Evolutionary conservation across 2,113 vertebrate species (phyloP).

Genomic region (Trinectes maculatus): DNA sequence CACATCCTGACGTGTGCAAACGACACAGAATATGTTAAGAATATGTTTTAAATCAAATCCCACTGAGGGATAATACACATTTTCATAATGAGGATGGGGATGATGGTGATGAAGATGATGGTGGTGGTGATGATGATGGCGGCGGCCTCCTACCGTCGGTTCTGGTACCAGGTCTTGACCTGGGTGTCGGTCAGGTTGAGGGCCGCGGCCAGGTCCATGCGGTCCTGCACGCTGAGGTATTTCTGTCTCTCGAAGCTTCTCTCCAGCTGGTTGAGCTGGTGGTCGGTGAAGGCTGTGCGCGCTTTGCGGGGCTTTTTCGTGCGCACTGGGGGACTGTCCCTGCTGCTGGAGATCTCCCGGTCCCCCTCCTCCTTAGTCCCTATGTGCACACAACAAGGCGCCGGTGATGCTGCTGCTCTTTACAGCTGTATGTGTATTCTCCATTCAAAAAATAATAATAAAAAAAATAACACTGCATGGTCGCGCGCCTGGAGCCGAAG

Average conservation of each 20-base stretch:
- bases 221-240: conserved; percentile 98
- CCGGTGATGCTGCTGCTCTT: too few relatives aligned
- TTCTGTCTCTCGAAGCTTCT: conserved; percentile 98
- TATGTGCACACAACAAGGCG: conserved; percentile 39
- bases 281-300: conserved; percentile 96
- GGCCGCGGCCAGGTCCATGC: conserved; percentile 97
- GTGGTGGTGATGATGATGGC: neutral
- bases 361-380: conserved; percentile 96
- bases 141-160: conserved; percentile 84
- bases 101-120: neutral
- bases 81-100: neutral
- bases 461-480: too few relatives aligned
- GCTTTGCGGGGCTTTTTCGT: conserved; percentile 98
- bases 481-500: too few relatives aligned
- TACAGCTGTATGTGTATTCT: too few relatives aligned
- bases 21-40: too few relatives aligned
- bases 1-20: too few relatives aligned
- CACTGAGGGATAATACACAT: too few relatives aligned
- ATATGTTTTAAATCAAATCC: too few relatives aligned
- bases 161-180: conserved; percentile 98
- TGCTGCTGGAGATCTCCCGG: conserved; percentile 96
- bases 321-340: conserved; percentile 93
- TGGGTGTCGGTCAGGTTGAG: conserved; percentile 96
- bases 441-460: too few relatives aligned
- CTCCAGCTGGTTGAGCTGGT: conserved; percentile 98